Conservation (phyloP, 92 coral and sea anemone species). For the Desmophyllum pertusum region DNA sequence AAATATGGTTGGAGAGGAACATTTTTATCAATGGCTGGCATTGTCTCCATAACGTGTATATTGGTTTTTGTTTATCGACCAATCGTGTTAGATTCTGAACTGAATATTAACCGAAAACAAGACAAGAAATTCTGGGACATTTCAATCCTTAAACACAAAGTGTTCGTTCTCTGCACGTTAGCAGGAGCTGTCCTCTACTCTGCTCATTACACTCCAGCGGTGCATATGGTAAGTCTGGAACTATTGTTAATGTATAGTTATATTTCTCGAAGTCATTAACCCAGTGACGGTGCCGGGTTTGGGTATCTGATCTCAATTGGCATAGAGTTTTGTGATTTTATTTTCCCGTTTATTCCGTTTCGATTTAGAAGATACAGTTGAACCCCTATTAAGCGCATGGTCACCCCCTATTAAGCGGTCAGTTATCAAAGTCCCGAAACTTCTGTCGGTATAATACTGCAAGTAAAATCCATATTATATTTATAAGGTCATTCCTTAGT, state of each 20-base stretch:
- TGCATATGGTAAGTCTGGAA: slow-evolving; percentile 51
- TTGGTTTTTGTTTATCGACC: slow-evolving; percentile 31
- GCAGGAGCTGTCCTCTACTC: slow-evolving; percentile 13
- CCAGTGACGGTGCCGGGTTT: background rate
- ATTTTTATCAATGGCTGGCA: slow-evolving; percentile 50
- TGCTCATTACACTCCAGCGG: slow-evolving; percentile 32
- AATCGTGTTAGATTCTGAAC: slow-evolving; percentile 20
- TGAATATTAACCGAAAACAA: background rate
- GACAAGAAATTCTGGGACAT: slow-evolving; percentile 39
- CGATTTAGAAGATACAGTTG: too few relatives aligned
- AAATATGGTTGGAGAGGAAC: slow-evolving; percentile 61
- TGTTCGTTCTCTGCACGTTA: background rate
- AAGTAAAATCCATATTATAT: too few relatives aligned
- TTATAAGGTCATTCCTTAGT: too few relatives aligned
- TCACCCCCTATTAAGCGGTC: too few relatives aligned
- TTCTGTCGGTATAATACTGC: too few relatives aligned
- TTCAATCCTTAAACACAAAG: slow-evolving; percentile 30
- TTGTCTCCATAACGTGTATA: slow-evolving; percentile 23
- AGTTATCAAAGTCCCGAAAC: too few relatives aligned
- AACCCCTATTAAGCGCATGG: too few relatives aligned
- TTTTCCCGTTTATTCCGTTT: too few relatives aligned
- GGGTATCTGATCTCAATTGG: too few relatives aligned
- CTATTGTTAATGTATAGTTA: background rate
- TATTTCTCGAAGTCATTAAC: background rate
- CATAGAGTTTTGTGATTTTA: too few relatives aligned